Base-by-base conservation (phyloP, 2,888 invertebrate genomes). In the Spodoptera exigua region DNA sequence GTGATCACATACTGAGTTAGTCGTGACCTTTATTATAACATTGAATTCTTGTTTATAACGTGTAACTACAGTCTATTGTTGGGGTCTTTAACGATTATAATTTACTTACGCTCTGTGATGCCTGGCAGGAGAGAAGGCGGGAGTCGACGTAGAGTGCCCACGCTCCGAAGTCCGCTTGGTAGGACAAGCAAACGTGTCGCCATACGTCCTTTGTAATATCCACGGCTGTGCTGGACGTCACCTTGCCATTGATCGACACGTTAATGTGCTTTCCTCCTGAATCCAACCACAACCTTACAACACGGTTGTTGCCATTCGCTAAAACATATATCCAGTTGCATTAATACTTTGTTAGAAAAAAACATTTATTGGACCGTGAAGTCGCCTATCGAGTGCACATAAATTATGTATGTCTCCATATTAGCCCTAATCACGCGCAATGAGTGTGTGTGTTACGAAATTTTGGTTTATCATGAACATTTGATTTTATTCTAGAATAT, bases 101-200 rank as follows among this genome's bases (percentile, higher is more conserved):
- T 51, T 34, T 52, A 70, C 92, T 83, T 83, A 93, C 93, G 66
- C 69, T 84, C 64, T 83, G 85, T 13, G 87, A 76, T 10, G 87
- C 82, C 66, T 90, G 89, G 57, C 93, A 94, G 12, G 76, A 89
- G 74, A 84, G 81, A 64, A 95, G 89, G 52, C 92, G 92, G 7
- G 96, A 95, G 81, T 96, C 95, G 37, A 96, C 65, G 85, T 95
- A 96, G 4, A 96, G 82, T 32, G 94, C 95, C 95, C 96, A 96
- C 5, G 94, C 93, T n/a, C 95, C 96, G 46, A 87, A 89, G 55
- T 90, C 89, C 0, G 95, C 95, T 65, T 96, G 95, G 94, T 96
- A 96, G 44, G 96, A 96, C 67, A 96, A 89, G 70, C 96, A 96
- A 14, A 96, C 83, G 80, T 96, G 96, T 46, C 95, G 95, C 96